Evolutionary conservation across 2,113 vertebrate genomes (phyloP).

Genomic region (Lethenteron reissneri): DNA sequence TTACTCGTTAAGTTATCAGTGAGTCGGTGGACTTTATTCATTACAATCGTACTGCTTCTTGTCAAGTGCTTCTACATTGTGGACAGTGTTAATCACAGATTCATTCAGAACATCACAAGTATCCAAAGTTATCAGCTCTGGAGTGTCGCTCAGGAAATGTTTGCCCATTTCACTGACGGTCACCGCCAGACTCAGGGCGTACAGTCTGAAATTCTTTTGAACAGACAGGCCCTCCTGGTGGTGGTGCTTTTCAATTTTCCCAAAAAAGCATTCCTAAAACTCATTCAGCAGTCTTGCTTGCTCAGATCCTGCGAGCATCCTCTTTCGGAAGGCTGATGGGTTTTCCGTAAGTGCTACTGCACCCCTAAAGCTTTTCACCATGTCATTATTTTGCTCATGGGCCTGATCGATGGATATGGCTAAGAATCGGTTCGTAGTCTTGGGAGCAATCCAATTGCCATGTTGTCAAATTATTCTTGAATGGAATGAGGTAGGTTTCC

Average conservation of each 20-base stretch:
- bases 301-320: background rate
- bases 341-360: constrained; percentile 1
- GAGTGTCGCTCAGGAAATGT: background rate
- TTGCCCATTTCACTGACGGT: background rate
- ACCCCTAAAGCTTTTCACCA: background rate
- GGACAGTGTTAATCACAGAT: constrained; percentile 3
- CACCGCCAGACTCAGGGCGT: background rate
- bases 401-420: constrained; percentile 1
- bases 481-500: background rate
- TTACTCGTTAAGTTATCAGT: too few species aligned
- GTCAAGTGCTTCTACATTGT: constrained; percentile 1
- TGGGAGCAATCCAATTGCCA: background rate
- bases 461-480: background rate
- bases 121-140: background rate
- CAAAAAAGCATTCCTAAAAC: background rate
- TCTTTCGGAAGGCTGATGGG: background rate
- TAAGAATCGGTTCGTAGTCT: background rate
- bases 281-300: background rate
- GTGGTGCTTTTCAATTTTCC: background rate
- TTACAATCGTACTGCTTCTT: background rate
- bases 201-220: background rate
- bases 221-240: background rate
- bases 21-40: too few species aligned
- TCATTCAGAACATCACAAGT: background rate
- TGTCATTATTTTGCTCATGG: constrained; percentile 3